These are phyloP conservation scores for Allacma fusca DNA, from an alignment of 2,888 invertebrate genomes.

Conservation along the genomic window DNA sequence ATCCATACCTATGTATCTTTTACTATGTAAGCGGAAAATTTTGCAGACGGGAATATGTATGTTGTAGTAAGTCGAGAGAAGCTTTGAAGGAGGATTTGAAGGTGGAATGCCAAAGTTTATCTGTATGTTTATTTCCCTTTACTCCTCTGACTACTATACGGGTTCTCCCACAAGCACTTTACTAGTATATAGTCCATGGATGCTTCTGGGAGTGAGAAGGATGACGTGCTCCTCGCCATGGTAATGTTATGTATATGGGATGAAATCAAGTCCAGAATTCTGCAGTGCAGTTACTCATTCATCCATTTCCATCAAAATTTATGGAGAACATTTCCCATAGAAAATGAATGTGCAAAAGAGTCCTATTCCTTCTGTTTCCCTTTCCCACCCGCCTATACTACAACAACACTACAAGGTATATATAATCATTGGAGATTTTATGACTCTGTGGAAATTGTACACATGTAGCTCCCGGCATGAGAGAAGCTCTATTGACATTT, in stretches of 20 bases:
- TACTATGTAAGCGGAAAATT: neutral
- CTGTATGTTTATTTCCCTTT: neutral
- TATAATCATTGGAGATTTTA: too few species aligned
- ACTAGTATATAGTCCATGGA: too few species aligned
- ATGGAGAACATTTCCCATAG: slow-evolving; percentile 13
- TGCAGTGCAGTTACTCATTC: slow-evolving; percentile 26
- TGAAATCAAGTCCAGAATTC: neutral
- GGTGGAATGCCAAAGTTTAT: slow-evolving; percentile 7
- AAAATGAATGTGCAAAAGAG: neutral
- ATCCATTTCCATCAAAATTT: slow-evolving; percentile 23
- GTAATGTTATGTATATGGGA: neutral
- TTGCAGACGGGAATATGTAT: neutral
- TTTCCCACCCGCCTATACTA: too few species aligned
- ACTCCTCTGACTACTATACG: neutral
- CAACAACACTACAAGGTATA: too few species aligned
- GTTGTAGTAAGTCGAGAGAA: too few species aligned
- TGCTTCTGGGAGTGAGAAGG: neutral
- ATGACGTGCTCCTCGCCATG: neutral
- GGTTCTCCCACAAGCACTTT: neutral
- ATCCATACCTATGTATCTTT: neutral
- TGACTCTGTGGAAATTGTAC: too few species aligned
- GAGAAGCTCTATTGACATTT: too few species aligned
- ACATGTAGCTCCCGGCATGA: too few species aligned
- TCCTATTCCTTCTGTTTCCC: too few species aligned
- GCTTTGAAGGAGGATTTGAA: neutral